Evolutionary conservation across 2,797 vertebrate species (phyloP).

Genomic region (Anomalospiza imberbis): DNA sequence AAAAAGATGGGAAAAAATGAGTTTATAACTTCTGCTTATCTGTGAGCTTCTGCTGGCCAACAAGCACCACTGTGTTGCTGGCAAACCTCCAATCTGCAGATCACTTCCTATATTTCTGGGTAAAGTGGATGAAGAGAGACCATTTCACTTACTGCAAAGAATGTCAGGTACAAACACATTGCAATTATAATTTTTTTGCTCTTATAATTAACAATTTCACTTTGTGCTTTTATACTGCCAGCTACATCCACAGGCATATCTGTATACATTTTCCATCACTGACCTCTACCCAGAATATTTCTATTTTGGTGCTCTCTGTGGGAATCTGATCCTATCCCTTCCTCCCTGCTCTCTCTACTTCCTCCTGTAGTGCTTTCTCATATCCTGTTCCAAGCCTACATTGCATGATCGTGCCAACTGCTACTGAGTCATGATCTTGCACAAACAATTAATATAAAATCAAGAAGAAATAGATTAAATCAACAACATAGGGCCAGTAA

Average conservation of each 20-base stretch:
- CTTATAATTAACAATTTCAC: background rate
- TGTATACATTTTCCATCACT: background rate
- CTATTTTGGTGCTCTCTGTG: background rate
- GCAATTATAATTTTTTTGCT: background rate
- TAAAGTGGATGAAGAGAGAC: background rate
- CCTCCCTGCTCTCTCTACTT: background rate
- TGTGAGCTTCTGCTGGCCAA: background rate
- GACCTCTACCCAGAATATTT: background rate
- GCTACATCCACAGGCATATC: background rate
- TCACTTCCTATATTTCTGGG: background rate
- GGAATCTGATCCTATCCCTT: background rate
- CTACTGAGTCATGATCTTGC: background rate
- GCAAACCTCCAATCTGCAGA: background rate
- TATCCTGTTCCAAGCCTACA: background rate
- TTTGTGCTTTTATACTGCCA: background rate
- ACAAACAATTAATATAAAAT: background rate
- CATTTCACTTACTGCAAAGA: background rate
- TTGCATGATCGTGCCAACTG: background rate
- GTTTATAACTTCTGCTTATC: background rate
- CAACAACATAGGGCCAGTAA: fast-evolving
- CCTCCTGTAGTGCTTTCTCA: background rate
- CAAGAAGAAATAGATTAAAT: background rate
- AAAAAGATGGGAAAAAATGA: fast-evolving
- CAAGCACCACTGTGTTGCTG: background rate
- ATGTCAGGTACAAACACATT: fast-evolving